Base-by-base conservation (phyloP, 2,113 vertebrate genomes). In the Eclectus roratus region DNA sequence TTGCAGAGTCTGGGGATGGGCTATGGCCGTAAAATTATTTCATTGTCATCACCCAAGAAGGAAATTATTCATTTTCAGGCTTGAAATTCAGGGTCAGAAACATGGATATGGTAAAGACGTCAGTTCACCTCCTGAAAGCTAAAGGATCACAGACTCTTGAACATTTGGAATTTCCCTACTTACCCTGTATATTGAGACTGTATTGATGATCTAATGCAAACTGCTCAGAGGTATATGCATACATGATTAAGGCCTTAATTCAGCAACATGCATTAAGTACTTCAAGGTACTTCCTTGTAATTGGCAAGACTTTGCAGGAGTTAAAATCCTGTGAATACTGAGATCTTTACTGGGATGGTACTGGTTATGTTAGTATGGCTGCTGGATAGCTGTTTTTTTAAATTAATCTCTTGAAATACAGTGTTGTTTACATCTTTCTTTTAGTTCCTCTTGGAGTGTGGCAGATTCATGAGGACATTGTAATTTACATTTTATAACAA, bases 401-500 rank as follows among this genome's bases (percentile, higher is more conserved):
- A 91, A 94, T 92, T 71, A 81, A 87, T 82, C 87, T 91, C 82
- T 15, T 85, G 69, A 78, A 87, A 80, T 90, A 58, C 55, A 88
- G 12, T 94, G 60, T 60, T 79, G 52, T 86, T 96, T 56, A 80
- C 61, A 66, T 81, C 88, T 97, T 92, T 25, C 58, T 97, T 90
- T 88, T 69, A 92, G 66, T 91, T 11, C 70, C 93, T 61, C 63
- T 71, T 83, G 79, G 85, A 61, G 81, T 93, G 89, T 76, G 85
- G 91, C 78, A 80, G 77, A 96, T 94, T 92, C 69, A 85, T 97
- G 87, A 74, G 84, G 89, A 86, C 78, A 91, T 80, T 86, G 49
- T 81, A 81, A 93, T 94, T 91, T 97, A 91, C 37, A 88, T 80
- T 95, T 97, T 96, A 81, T 93, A 92, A 88, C 61, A 97, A 95